A percentile compares a stretch with the other conserved stretches of the same genome.
phyloP scores from a whole-genome alignment of 2,797 vertebrate species.

The Pangasius macronema region DNA sequence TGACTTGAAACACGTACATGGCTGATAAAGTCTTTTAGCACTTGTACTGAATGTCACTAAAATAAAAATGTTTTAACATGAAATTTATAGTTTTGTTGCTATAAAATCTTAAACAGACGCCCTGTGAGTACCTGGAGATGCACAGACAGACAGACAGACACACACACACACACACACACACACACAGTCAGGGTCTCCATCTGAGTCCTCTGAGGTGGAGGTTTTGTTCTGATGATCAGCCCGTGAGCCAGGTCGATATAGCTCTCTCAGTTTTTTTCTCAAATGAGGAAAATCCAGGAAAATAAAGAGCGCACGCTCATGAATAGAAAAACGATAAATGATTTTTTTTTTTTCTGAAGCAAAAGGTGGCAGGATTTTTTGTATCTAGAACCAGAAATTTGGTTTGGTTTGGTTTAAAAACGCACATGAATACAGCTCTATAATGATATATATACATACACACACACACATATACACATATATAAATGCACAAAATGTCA shows the following conservation, averaged over 20 bases:
- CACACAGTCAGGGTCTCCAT: constrained; percentile 45
- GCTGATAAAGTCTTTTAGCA: background rate
- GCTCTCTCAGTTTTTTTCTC: constrained; percentile 49
- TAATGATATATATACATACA: background rate
- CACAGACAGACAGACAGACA: background rate
- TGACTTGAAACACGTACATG: background rate
- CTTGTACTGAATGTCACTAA: background rate
- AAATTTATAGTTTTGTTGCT: background rate
- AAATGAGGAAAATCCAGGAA: constrained; percentile 51
- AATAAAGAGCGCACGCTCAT: constrained; percentile 36
- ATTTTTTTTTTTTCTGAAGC: background rate
- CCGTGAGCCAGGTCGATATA: constrained; percentile 50
- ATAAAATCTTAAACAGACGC: background rate
- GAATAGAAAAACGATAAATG: constrained; percentile 48
- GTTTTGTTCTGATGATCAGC: constrained; percentile 55
- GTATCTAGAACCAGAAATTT: background rate
- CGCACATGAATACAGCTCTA: background rate
- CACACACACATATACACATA: too few species aligned
- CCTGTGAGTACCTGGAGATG: background rate
- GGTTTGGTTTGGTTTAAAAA: background rate
- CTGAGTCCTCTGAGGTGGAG: constrained; percentile 53
- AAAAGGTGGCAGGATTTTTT: background rate
- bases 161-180: constrained; percentile 35
- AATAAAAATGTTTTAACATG: background rate
- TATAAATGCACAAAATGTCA: background rate